Evolutionary conservation across 2,888 invertebrate species (phyloP).

Genomic region (Ichneumoninae sp.): DNA sequence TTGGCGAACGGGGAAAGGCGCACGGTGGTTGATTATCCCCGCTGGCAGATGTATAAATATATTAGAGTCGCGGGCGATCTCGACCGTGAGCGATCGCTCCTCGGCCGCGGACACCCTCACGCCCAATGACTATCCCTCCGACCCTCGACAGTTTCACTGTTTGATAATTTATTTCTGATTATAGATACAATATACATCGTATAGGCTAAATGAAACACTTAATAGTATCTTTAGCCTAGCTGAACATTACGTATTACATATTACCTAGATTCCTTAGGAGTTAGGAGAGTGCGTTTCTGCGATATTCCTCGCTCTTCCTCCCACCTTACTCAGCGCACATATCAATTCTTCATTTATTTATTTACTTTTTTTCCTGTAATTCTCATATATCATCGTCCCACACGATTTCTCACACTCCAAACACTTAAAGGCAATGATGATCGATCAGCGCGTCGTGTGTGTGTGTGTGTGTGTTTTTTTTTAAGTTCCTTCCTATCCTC

Average conservation of each 20-base stretch:
- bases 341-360: neutral
- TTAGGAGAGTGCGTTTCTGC: slow-evolving; percentile 45
- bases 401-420: slow-evolving; percentile 48
- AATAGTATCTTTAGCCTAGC: slow-evolving; percentile 78
- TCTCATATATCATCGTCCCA: slow-evolving; percentile 40
- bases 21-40: too few species aligned
- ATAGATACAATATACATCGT: slow-evolving; percentile 82
- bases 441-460: slow-evolving; percentile 58
- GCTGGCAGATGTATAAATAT: too few species aligned
- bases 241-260: slow-evolving; percentile 74
- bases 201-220: slow-evolving; percentile 81
- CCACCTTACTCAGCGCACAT: slow-evolving; percentile 16
- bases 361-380: slow-evolving; percentile 15
- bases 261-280: slow-evolving; percentile 72
- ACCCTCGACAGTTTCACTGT: slow-evolving; percentile 65
- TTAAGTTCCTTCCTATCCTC: neutral
- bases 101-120: too few species aligned
- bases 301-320: slow-evolving; percentile 19
- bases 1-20: too few species aligned
- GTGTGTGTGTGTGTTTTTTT: neutral
- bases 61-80: too few species aligned
- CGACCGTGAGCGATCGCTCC: neutral
- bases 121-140: neutral
- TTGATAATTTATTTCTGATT: slow-evolving; percentile 79
- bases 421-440: slow-evolving; percentile 64